Evolutionary conservation across 2,113 vertebrate species (phyloP), one percentile per base, ranked within the genome.

Genomic region (Mionectes macconnelli): DNA sequence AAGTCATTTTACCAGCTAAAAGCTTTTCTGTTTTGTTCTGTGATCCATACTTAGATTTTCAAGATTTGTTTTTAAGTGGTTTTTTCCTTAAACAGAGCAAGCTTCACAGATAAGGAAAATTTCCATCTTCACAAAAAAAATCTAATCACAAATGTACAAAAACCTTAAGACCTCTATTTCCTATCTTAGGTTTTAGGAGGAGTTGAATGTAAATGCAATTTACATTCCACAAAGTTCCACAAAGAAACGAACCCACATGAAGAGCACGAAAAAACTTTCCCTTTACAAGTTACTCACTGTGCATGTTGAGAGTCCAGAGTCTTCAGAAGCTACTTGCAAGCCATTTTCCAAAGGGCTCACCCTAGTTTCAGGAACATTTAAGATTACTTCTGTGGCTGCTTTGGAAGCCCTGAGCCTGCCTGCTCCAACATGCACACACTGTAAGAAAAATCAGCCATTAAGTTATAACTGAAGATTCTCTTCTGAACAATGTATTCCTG

Each of bases 281-380:
- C 10, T 66, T 39, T 64, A 24, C 42, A 90, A 92, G 73, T 64
- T 83, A 96, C 98, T 96, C 94, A 99, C 99, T 12, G 99, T 99
- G 97, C 99, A 99, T 0, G 99, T 99, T 35, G 98, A 98, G 0
- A 99, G 98, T 25, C 99, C 99, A 10, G 99, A 98, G 90, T 99
- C 99, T 96, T 99, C 99, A 33, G 99, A 99, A 4, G 99, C 98
- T 55, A 99, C 99, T 49, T 99, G 97, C 20, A 99, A 98, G 52
- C 99, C 99, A 5, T 99, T 99, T 80, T 98, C 98, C 84, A 99
- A 94, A 45, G 98, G 84, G 14, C 99, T 99, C 27, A 99, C 98
- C 45, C 98, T 98, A 2, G 99, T 99, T 96, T 99, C 99, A 5
- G 99, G 99, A 31, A 99, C 98, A 94, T 99, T 99, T 56, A 99